Percentiles rank a stretch among this genome's conserved stretches.
Evolutionary conservation across 2,797 vertebrate species (phyloP).

Genomic region (Cyprinella venusta): DNA sequence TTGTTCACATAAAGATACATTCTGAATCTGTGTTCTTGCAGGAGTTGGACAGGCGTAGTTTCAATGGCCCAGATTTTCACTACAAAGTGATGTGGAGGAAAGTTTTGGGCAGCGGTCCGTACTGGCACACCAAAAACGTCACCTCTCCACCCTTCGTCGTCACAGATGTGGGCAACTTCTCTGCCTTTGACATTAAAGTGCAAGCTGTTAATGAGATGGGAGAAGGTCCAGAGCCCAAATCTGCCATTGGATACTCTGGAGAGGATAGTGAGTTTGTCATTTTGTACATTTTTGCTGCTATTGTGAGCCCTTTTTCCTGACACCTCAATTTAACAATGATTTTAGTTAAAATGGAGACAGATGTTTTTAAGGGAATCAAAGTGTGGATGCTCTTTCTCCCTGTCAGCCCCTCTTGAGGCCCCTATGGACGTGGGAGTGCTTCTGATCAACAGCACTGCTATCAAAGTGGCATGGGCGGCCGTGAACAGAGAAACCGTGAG

Average conservation of each 20-base stretch:
- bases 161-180: conserved; percentile 79
- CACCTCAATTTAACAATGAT: background rate
- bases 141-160: conserved; percentile 73
- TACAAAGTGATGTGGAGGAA: conserved; percentile 88
- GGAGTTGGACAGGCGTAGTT: conserved; percentile 77
- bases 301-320: background rate
- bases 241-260: conserved; percentile 86
- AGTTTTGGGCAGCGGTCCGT: conserved; percentile 73
- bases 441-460: conserved; percentile 80
- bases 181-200: conserved; percentile 88
- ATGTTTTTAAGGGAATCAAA: background rate
- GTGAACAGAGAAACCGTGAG: conserved; percentile 78
- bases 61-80: conserved; percentile 83
- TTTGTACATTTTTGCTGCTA: background rate
- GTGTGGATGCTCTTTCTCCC: conserved; percentile 15
- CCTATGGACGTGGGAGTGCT: conserved; percentile 78
- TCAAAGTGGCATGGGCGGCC: conserved; percentile 82
- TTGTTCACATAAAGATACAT: background rate
- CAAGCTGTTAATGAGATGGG: conserved; percentile 84
- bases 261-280: conserved; percentile 84
- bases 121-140: conserved; percentile 78
- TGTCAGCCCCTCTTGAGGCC: conserved; percentile 79
- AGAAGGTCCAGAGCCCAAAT: conserved; percentile 81
- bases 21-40: conserved; percentile 57
- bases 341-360: background rate